Base-by-base conservation (phyloP, 1,140 invertebrate genomes). In the Cheumatopsyche charites region DNA sequence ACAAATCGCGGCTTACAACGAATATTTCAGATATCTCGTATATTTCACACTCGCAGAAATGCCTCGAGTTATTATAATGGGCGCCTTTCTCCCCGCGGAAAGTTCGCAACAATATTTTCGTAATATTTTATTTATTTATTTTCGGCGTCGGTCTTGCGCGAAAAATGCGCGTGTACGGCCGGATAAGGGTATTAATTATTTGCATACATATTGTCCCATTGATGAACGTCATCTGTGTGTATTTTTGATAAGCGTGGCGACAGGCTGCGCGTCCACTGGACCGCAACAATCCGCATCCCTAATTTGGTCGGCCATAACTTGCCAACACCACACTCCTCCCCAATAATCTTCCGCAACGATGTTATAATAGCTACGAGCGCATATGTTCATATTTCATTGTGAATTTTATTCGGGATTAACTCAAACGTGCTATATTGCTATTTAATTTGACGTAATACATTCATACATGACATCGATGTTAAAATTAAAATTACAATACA, bases 171-270 rank as follows among this genome's bases (percentile, higher is more conserved):
- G 55, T 58, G 43, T 15, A 15, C 15, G 43, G 19, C 23, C 21
- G 66, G 66, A 68, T 68, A 68, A 68, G 49, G 47, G 66, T 13
- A 68, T 68, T 68, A 68, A 55, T 68, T 68, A 68, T 68, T 68
- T 68, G 66, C 66, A 68, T 68, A 52, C 45, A 68, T 68, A 68
- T 68, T 68, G 66, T 68, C 63, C 66, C 23, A 68, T 68, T 68
- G 66, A 68, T 43, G 42, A 68, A 68, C 66, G 66, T 68, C 66
- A 68, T 68, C 49, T 68, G 66, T 68, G 66, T 68, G 66, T 68
- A 68, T 68, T 68, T 68, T 68, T 68, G 66, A 68, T 68, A 68
- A 68, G 66, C 66, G 66, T 55, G 47, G 47, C 29, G n/a, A 36
- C 42, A 15, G 42, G 63, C 12, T 21, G 45, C 55, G 66, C 29